Conservation (phyloP, 2,888 invertebrate species). For the Torymus texanus region DNA sequence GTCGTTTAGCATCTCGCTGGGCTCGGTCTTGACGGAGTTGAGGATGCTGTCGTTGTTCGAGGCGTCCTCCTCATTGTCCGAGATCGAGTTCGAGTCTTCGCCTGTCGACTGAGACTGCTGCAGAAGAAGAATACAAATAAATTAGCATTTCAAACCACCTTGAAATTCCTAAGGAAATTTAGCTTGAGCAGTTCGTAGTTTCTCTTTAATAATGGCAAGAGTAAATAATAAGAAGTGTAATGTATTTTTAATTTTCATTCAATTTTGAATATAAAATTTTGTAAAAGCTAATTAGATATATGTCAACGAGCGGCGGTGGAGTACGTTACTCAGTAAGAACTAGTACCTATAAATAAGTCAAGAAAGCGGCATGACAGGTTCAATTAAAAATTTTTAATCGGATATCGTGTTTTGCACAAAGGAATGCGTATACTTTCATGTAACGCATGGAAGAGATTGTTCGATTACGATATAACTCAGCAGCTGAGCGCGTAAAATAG, state of each 20-base stretch:
- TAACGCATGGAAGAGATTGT: no score
- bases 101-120: constrained; percentile 83
- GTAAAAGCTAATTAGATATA: no score
- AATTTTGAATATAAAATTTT: no score
- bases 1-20: constrained; percentile 81
- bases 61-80: constrained; percentile 73
- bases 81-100: constrained; percentile 86
- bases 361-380: constrained; percentile 4
- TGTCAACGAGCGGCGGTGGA: background rate
- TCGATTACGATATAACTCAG: background rate
- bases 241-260: background rate
- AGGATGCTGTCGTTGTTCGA: constrained; percentile 85
- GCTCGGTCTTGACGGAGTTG: constrained; percentile 86
- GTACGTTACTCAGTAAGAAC: background rate
- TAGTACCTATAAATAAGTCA: background rate
- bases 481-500: background rate
- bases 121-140: background rate
- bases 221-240: no score
- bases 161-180: no score
- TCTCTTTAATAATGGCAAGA: no score
- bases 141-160: no score
- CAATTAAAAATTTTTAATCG: constrained; percentile 2
- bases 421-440: constrained; percentile 51
- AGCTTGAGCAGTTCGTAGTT: no score
- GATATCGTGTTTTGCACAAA: constrained; percentile 10